Conservation (phyloP, 1,140 invertebrate species). For the Heterodera schachtii region DNA sequence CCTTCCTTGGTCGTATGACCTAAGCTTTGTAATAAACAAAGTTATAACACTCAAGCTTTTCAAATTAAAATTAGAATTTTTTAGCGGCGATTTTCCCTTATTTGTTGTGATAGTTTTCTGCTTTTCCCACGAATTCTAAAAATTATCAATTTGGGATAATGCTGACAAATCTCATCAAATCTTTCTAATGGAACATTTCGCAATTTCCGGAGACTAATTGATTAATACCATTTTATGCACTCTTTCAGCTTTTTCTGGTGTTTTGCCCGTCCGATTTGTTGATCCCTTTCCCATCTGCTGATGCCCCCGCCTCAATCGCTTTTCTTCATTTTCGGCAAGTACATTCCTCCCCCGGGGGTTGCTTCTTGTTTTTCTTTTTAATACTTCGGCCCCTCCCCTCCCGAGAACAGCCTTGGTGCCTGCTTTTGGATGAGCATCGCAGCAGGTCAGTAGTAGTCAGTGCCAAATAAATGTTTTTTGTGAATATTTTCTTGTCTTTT, state of each 20-base stretch:
- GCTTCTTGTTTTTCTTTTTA: constrained; percentile 17
- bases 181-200: constrained; percentile 12
- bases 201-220: no score
- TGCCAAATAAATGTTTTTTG: neutral
- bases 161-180: no score
- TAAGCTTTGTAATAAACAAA: no score
- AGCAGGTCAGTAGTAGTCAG: constrained; percentile 52
- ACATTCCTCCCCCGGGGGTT: neutral
- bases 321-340: constrained; percentile 19
- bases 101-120: no score
- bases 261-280: constrained; percentile 35
- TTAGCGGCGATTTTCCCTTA: no score
- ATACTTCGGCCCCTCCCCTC: constrained; percentile 12
- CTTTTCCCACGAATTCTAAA: no score
- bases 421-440: constrained; percentile 59
- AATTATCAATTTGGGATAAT: no score
- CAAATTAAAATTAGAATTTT: no score
- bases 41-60: no score
- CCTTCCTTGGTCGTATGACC: no score
- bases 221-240: neutral
- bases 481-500: no score
- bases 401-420: constrained; percentile 42
- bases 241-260: constrained; percentile 26
- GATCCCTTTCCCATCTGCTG: constrained; percentile 53
- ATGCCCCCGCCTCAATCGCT: neutral